phyloP scores from a whole-genome alignment of 2,797 vertebrate species.

The Alfaro cultratus region DNA sequence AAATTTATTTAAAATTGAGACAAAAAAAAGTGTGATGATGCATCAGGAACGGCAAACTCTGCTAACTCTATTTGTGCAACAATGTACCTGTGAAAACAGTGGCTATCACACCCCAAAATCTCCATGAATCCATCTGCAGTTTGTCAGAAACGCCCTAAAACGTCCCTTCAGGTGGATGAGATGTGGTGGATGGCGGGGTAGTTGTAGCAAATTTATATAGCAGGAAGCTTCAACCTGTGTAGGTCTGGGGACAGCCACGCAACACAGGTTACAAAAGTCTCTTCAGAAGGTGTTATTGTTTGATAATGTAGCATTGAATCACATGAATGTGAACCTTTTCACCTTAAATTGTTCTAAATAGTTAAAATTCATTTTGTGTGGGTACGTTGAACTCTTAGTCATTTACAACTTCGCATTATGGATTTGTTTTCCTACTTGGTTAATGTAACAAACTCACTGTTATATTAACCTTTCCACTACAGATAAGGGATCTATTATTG shows the following conservation, averaged over 20 bases:
- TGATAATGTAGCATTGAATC: neutral
- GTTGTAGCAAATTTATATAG: neutral
- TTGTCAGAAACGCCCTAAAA: neutral
- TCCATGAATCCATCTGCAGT: neutral
- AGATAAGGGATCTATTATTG: neutral
- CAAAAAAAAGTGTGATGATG: neutral
- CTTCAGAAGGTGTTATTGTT: neutral
- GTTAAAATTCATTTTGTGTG: neutral
- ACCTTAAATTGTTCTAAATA: neutral
- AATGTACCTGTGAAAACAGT: neutral
- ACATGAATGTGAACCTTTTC: neutral
- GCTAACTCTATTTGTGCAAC: no score
- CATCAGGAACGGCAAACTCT: neutral
- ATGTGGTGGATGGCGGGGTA: neutral
- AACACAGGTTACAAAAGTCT: neutral
- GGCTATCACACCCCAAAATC: neutral
- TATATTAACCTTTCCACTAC: neutral
- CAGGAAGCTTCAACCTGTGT: neutral
- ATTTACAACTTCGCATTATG: neutral
- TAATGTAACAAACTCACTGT: neutral
- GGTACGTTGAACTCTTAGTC: neutral
- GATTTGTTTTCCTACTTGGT: neutral
- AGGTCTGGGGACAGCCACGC: neutral
- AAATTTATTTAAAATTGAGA: neutral
- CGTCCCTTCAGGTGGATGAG: neutral